A percentile compares a stretch with the other conserved stretches of the same genome.
Conservation (phyloP, 2,113 vertebrate genomes). For the Panurus biarmicus region DNA sequence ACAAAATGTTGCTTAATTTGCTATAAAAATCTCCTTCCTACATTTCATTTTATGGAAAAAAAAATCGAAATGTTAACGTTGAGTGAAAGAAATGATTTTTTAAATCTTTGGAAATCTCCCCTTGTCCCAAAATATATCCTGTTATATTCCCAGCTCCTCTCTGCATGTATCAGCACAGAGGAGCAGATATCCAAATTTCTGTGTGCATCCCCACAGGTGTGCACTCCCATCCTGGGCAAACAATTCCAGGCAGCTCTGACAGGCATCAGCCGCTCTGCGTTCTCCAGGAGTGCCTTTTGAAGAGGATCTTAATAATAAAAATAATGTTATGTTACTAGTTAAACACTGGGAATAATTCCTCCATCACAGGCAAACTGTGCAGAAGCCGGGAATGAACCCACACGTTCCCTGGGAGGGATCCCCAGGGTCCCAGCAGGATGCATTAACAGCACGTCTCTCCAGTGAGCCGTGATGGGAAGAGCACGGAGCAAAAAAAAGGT, state of each 20-base stretch:
- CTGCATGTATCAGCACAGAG: not conserved
- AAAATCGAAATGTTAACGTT: not conserved
- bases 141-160: not conserved
- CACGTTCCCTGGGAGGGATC: not conserved
- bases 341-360: slow-evolving; percentile 28
- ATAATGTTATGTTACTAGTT: not conserved
- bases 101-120: not conserved
- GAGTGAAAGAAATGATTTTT: not conserved
- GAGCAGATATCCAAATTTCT: not conserved
- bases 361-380: not conserved
- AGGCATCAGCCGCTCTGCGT: not conserved
- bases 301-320: not conserved
- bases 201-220: not conserved
- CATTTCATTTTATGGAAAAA: not conserved
- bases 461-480: not conserved
- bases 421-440: not conserved
- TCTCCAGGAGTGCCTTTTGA: not conserved
- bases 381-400: not conserved
- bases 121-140: not conserved
- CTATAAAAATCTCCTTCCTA: not conserved
- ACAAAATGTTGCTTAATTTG: not conserved
- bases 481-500: not conserved
- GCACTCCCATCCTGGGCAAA: not conserved
- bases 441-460: not conserved
- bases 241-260: not conserved